These are phyloP conservation scores for Hemibates koningsi DNA, from an alignment of 2,113 vertebrate genomes.

Conservation along the genomic window DNA sequence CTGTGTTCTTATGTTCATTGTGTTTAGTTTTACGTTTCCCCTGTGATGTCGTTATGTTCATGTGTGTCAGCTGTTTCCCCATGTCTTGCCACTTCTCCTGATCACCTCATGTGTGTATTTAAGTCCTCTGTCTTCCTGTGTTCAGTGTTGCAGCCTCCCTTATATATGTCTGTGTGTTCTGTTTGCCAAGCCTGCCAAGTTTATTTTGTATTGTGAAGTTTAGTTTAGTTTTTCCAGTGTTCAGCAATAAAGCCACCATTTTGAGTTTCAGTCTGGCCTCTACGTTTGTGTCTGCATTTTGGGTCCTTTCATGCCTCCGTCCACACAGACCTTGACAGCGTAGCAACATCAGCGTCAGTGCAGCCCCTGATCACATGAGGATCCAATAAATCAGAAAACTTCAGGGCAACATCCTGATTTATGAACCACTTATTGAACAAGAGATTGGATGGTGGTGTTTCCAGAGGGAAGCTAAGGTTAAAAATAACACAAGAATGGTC, in stretches of 20 bases:
- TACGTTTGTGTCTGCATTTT: not conserved
- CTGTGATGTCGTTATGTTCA: not conserved
- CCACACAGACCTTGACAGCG: not conserved
- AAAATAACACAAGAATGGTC: not conserved
- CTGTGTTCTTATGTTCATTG: rapidly evolving
- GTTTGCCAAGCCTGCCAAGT: not conserved
- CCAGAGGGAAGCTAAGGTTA: not conserved
- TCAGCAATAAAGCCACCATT: not conserved
- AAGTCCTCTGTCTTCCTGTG: not conserved
- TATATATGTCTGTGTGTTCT: not conserved
- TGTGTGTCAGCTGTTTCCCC: not conserved
- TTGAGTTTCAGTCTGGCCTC: not conserved
- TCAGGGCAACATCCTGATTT: not conserved
- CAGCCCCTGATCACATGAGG: not conserved
- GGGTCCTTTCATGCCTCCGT: rapidly evolving
- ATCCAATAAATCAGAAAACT: not conserved
- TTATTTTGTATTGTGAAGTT: not conserved
- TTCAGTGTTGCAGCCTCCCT: not conserved
- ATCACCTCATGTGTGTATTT: not conserved
- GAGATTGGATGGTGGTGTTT: not conserved
- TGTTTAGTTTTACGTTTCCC: rapidly evolving
- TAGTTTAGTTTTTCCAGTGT: not conserved
- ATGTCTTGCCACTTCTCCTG: not conserved
- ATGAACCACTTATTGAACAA: not conserved
- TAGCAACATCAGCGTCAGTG: not conserved